Percentiles rank a stretch among this genome's conserved stretches.
These are phyloP conservation scores for Coturnix japonica DNA, from an alignment of 2,113 vertebrate species.

Conservation along the genomic window DNA sequence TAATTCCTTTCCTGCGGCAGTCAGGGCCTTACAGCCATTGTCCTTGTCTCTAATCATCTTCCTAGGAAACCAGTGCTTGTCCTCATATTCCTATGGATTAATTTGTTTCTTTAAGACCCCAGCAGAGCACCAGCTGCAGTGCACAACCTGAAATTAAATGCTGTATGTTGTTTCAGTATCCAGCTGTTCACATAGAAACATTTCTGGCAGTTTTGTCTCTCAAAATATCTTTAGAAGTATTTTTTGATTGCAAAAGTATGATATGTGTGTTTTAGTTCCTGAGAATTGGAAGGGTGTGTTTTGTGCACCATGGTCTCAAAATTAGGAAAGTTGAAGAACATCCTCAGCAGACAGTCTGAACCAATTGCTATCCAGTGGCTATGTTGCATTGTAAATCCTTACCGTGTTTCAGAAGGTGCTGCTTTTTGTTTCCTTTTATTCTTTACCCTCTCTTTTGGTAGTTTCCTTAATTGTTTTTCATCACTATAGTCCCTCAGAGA, in stretches of 20 bases:
- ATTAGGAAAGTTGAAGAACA: background rate
- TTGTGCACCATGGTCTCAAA: background rate
- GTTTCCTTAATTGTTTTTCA: background rate
- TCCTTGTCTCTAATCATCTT: background rate
- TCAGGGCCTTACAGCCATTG: background rate
- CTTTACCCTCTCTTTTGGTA: background rate
- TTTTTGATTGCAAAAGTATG: background rate
- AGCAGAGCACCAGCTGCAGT: background rate
- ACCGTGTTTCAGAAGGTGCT: accelerated
- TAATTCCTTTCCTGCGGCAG: background rate
- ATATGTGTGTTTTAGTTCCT: background rate
- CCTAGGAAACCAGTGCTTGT: background rate
- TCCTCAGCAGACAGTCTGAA: background rate
- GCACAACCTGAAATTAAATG: background rate
- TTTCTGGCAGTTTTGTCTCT: background rate
- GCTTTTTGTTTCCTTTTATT: background rate
- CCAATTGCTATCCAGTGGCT: background rate
- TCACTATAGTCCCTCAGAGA: background rate
- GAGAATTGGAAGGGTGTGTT: background rate
- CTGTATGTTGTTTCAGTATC: background rate
- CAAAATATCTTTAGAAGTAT: background rate
- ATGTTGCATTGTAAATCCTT: background rate
- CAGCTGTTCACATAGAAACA: background rate
- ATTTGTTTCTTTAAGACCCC: background rate
- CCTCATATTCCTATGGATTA: background rate